Base-by-base conservation (phyloP, 2,113 vertebrate genomes). In the Formicarius rufipectus region DNA sequence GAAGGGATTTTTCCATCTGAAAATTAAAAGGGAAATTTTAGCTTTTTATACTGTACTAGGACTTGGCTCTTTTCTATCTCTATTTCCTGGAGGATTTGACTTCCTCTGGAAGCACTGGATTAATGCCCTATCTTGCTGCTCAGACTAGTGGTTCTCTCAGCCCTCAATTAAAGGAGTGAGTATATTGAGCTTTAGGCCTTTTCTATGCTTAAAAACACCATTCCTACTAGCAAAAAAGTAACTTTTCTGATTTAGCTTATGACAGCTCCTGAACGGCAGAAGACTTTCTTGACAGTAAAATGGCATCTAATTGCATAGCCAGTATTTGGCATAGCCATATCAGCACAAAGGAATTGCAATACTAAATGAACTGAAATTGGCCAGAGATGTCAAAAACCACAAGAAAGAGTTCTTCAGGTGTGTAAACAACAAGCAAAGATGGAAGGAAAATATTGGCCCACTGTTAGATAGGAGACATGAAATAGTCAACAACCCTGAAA, bases 41-140 rank as follows among this genome's bases (percentile, higher is more conserved):
- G 68, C 79, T 91, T 96, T 95, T 95, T 86, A 31, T 71, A 80
- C 72, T 86, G 84, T 71, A 78, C 60, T 89, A 78, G 93, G 56
- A 78, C 64, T 93, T 71, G 82, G 25, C 9, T 81, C 27, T 94
- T 94, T 93, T 88, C 90, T 93, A 2, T 91, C 37, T 91, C 89
- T 95, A 10, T 92, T 96, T 95, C 79, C 95, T 95, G 76, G 82
- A 85, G 95, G 90, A 94, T 96, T 95, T 95, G 33, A 90, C 44
- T 95, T 90, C 72, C 75, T 88, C 68, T 94, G 92, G 96, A 96
- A 97, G 75, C 71, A 67, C 64, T 9, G 79, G 96, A 88, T 95
- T 93, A 93, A 74, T 88, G 55, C 44, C 42, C 88, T 91, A 39
- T 92, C 87, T 95, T 71, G 87, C 17, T 13, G 82, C 63, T 94